phyloP scores from a whole-genome alignment of 2,113 vertebrate species.

The Oncorhynchus clarkii region DNA sequence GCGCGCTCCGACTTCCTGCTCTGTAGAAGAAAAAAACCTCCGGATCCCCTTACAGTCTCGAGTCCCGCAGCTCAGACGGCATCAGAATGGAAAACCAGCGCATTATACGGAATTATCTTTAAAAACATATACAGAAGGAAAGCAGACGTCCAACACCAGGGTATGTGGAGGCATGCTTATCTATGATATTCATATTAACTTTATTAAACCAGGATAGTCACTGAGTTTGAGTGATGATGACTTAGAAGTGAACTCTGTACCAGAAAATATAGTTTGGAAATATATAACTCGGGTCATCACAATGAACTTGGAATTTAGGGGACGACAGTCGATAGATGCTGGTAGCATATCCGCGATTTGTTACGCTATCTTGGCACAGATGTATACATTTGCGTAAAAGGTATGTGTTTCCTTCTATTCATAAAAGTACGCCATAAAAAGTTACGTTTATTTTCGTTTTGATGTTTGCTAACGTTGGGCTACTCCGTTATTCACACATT shows the following conservation, averaged over 20 bases:
- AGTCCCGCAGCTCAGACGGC: slow-evolving; percentile 77
- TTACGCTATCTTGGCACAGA: neutral
- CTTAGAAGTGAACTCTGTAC: neutral
- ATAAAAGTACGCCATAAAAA: neutral
- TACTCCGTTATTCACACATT: neutral
- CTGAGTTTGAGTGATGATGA: neutral
- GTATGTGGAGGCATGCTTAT: slow-evolving; percentile 70
- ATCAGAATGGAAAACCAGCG: slow-evolving; percentile 88
- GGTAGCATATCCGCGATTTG: neutral
- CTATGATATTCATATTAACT: slow-evolving; percentile 1
- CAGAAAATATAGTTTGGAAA: slow-evolving; percentile 27
- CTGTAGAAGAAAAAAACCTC: slow-evolving; percentile 71
- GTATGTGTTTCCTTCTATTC: neutral
- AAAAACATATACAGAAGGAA: slow-evolving; percentile 58
- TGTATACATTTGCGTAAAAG: neutral
- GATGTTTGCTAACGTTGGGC: neutral
- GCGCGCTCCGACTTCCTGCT: slow-evolving; percentile 98
- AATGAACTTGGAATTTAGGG: slow-evolving; percentile 22
- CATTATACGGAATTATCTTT: slow-evolving; percentile 78
- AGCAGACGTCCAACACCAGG: slow-evolving; percentile 70
- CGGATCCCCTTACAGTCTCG: slow-evolving; percentile 88
- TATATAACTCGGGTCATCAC: slow-evolving; percentile 11
- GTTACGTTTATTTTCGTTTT: neutral
- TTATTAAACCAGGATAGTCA: neutral
- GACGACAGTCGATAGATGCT: neutral